phyloP scores from a whole-genome alignment of 2,797 vertebrate species.

The Gobionotothen gibberifrons region DNA sequence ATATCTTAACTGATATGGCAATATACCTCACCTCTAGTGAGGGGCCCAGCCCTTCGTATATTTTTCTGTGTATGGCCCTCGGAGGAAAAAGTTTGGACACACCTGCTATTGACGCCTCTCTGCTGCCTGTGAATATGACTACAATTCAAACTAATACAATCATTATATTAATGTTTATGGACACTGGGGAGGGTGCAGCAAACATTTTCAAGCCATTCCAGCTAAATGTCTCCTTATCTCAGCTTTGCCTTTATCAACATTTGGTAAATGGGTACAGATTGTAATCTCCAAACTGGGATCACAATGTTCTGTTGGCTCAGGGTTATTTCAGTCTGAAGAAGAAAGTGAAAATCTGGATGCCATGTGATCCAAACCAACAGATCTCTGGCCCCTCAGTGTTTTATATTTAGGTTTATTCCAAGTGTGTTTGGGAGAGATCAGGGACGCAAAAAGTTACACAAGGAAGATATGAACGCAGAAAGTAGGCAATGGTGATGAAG shows the following conservation, averaged over 20 bases:
- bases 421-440: background rate
- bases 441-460: background rate
- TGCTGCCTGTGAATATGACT: no score
- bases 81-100: no score
- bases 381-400: constrained; percentile 7
- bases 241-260: background rate
- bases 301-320: constrained; percentile 7
- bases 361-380: constrained; percentile 26
- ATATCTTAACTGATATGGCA: no score
- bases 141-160: background rate
- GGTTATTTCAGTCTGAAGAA: constrained; percentile 11
- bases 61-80: no score
- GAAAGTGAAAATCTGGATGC: constrained; percentile 46
- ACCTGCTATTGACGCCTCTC: no score
- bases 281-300: background rate
- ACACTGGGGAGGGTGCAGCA: background rate
- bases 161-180: background rate
- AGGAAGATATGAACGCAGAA: background rate
- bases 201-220: no score
- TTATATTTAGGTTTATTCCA: background rate
- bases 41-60: no score
- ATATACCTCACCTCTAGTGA: no score
- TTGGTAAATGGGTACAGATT: background rate
- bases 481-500: background rate
- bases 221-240: background rate